Evolutionary conservation across 2,888 invertebrate species (phyloP).

Genomic region (Limnephilus marmoratus): DNA sequence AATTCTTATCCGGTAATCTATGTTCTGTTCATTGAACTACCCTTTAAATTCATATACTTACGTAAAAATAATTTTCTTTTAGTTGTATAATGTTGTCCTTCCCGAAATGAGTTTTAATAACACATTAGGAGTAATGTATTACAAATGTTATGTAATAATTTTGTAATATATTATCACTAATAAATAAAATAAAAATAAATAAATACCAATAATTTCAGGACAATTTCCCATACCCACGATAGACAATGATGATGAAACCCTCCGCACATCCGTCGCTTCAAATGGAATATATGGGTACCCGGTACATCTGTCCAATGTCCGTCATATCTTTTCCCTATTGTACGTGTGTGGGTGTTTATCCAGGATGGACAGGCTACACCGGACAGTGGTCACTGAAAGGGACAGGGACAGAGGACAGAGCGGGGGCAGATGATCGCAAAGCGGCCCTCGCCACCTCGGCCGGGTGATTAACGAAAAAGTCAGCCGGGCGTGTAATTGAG

Average conservation of each 20-base stretch:
- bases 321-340: not conserved
- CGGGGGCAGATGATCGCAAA: conserved; percentile 35
- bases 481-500: conserved; percentile 64
- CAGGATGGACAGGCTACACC: not conserved
- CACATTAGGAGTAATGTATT: no score
- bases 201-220: not conserved
- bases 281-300: not conserved
- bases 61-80: no score
- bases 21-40: no score
- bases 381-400: not conserved
- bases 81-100: no score
- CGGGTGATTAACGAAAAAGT: conserved; percentile 65
- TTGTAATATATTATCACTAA: no score
- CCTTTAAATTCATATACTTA: no score
- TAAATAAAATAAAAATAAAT: no score
- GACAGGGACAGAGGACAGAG: conserved; percentile 26
- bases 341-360: not conserved
- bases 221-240: not conserved
- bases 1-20: not conserved
- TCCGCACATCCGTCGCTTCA: not conserved
- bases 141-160: no score
- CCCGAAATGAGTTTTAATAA: no score
- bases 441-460: conserved; percentile 26
- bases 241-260: not conserved
- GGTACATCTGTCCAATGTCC: not conserved